Percentiles rank a stretch among this genome's conserved stretches.
Conservation (phyloP, 1,140 invertebrate species). For the Whitmania pigra region DNA sequence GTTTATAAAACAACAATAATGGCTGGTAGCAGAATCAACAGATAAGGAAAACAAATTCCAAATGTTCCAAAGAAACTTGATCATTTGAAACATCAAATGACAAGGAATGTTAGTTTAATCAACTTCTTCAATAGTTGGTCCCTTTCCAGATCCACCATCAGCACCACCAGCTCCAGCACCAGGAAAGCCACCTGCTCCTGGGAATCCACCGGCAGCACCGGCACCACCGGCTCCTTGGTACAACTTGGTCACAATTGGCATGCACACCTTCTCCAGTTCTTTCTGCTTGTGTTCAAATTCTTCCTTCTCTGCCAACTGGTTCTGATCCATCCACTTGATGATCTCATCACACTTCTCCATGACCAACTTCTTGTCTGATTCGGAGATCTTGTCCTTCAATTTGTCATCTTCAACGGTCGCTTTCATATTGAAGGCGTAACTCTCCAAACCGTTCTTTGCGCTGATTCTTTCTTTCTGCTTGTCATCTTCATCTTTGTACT, state of each 20-base stretch:
- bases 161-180: not conserved
- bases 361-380: conserved; percentile 50
- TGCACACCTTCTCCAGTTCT: conserved; percentile 41
- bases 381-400: conserved; percentile 43
- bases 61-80: no score
- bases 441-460: conserved; percentile 32
- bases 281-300: conserved; percentile 42
- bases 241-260: conserved; percentile 45
- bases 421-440: conserved; percentile 30
- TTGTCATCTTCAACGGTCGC: conserved; percentile 32
- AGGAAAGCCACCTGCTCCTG: conserved; percentile 22
- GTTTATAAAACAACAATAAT: no score
- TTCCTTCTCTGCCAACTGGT: conserved; percentile 51
- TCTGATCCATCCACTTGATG: conserved; percentile 49
- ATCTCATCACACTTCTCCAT: conserved; percentile 41
- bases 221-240: conserved; percentile 40
- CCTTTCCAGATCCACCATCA: conserved; percentile 9
- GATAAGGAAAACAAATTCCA: no score
- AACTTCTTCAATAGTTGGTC: conserved; percentile 33
- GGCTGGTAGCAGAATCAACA: no score
- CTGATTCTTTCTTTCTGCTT: conserved; percentile 28
- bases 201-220: conserved; percentile 29
- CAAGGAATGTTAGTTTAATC: conserved; percentile 25
- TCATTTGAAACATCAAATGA: no score
- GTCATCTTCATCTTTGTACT: conserved; percentile 41